Evolutionary conservation across 2,797 vertebrate genomes (phyloP), one percentile per base, ranked within the genome.

Genomic region (Caiman crocodilus): DNA sequence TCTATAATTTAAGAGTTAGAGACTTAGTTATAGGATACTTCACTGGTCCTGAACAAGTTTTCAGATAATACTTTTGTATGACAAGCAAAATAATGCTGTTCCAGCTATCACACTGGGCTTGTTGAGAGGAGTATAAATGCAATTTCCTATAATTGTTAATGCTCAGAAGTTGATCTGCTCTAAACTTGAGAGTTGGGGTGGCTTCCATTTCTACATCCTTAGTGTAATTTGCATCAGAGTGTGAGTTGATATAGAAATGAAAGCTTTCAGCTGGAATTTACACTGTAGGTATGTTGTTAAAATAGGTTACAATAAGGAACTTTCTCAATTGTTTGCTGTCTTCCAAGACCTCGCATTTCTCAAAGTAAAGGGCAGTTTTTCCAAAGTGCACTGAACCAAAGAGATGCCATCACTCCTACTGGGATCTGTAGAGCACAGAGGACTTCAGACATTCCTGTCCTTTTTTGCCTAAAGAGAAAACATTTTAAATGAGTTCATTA

Each of bases 141-240:
- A 15, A 20, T 35, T 13, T 69, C 10, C 9, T 82, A 7, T 14
- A 59, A 32, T 13, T 7, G 35, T 88, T 77, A 73, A 55, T 65
- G 18, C 14, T 56, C 17, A n/a, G 55, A 59, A 7, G 18, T 17
- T 60, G 78, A 57, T 42, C 30, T 23, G n/a, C 16, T 61, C 11
- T 42, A 30, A 82, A 65, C 64, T 60, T 0, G 0, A 8, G 14
- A 0, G 0, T 63, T 18, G 30, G 32, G 18, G 32, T 69, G 60
- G 14, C 32, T 80, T 87, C 84, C 2, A 6, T 80, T 87, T 86
- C 32, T 87, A 32, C 42, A 83, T 79, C 55, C 30, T 83, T 75
- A 65, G 42, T 21, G 30, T 56, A 61, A 42, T 30, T 58, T 79
- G 87, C 76, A 32, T 76, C n/a, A 76, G 71, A 57, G 1, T 61